Evolutionary conservation across 2,797 vertebrate species (phyloP), one percentile per base, ranked within the genome.

Genomic region (Cyprinella venusta): DNA sequence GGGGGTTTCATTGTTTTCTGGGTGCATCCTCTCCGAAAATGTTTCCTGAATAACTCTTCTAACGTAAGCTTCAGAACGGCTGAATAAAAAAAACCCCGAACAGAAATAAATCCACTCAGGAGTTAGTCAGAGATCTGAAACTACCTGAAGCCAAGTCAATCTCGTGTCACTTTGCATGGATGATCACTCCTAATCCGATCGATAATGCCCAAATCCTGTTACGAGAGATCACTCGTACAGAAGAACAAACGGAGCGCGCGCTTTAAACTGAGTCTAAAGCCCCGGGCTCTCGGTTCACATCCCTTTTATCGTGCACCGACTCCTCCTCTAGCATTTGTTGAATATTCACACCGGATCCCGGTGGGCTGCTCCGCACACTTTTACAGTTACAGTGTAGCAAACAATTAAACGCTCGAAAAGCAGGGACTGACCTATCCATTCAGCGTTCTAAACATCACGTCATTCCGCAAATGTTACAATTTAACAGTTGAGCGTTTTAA

Each of bases 21-120:
- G 86, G 84, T 86, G 87, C 91, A 91, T 90, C 85, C 68, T 85
- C 75, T 86, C 88, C 74, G 86, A 89, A 90, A 90, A 84, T 86
- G 90, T 88, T 91, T 87, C 85, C 26, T 26, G 21, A 30, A 18
- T 12, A 82, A 54, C 52, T 52, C n/a, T 30, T 69, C 59, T 42
- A 52, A 30, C 80, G 75, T 75, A 84, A 52, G 68, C 40, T 63
- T 54, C 19, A 24, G 24, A 61, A 54, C 19, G 48, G 18, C 30
- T n/a, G 42, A 7, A 64, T 50, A 42, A 13, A 67, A 54, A 16
- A 45, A 33, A 30, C 1, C 30, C 30, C 30, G 6, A 81, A 36
- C 6, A 9, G 24, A 50, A 52, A 79, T 52, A 75, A 81, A 75
- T 65, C 56, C 45, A 8, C 8, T 4, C 30, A 19, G 26, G 33